phyloP scores from a whole-genome alignment of 2,888 invertebrate genomes.

The Myopa tessellatipennis region DNA sequence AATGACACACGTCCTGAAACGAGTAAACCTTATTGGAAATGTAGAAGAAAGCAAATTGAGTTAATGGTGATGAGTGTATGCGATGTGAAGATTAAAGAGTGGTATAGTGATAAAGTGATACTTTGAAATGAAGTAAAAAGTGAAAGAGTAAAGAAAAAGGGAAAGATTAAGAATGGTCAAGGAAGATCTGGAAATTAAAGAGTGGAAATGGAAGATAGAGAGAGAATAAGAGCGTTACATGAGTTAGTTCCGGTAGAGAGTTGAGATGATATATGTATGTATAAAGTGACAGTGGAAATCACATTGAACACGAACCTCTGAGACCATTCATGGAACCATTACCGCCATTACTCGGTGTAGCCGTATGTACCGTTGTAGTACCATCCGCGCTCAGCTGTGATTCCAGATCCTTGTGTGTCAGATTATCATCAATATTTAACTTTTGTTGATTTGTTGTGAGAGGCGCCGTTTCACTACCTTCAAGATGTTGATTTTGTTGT shows the following conservation, averaged over 20 bases:
- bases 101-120: not conserved
- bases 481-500: conserved; percentile 56
- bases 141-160: not conserved
- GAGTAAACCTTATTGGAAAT: conserved; percentile 55
- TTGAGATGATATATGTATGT: not conserved
- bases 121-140: not conserved
- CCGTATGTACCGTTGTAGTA: conserved; percentile 42
- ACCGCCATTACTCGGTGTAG: conserved; percentile 48
- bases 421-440: conserved; percentile 58
- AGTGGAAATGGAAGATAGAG: not conserved
- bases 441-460: conserved; percentile 64
- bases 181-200: not conserved
- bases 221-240: not conserved
- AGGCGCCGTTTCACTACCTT: conserved; percentile 65
- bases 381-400: conserved; percentile 50
- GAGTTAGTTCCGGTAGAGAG: too few relatives aligned
- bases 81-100: not conserved
- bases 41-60: conserved; percentile 34
- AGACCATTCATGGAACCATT: conserved; percentile 59
- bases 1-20: conserved; percentile 64
- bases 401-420: conserved; percentile 58
- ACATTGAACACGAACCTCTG: conserved; percentile 52
- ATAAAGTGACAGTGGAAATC: not conserved
- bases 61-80: conserved; percentile 34
- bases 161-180: not conserved